Conservation (phyloP, 2,113 vertebrate genomes). For the Grallaria varia region DNA sequence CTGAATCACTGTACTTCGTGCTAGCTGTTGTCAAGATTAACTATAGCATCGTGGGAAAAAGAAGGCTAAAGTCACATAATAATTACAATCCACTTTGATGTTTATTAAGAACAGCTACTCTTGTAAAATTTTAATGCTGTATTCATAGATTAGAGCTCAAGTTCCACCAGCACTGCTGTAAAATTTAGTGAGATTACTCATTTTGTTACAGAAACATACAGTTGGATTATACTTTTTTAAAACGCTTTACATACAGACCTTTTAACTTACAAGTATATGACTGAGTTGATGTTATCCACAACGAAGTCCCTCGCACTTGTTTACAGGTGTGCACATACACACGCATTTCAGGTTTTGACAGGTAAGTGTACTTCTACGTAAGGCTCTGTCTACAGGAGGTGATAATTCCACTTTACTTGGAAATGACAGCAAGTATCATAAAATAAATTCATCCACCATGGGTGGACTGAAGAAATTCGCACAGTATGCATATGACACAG, state of each 20-base stretch:
- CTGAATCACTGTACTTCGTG: not conserved
- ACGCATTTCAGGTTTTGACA: not conserved
- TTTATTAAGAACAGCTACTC: constrained; percentile 41
- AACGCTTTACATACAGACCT: not conserved
- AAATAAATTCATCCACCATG: not conserved
- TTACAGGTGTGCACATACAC: not conserved
- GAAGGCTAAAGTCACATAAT: constrained; percentile 7
- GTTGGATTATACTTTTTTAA: not conserved
- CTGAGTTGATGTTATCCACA: not conserved
- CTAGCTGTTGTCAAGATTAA: constrained; percentile 11
- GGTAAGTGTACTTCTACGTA: not conserved
- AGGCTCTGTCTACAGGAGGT: not conserved
- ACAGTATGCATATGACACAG: not conserved
- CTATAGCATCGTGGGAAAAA: not conserved
- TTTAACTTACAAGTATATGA: not conserved
- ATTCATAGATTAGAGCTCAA: constrained; percentile 31
- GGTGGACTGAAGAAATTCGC: not conserved
- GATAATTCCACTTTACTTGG: not conserved
- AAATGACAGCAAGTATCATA: not conserved
- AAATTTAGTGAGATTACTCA: constrained; percentile 51
- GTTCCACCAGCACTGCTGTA: constrained; percentile 20
- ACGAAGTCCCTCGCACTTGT: not conserved
- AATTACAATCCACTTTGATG: constrained; percentile 48
- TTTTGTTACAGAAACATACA: constrained; percentile 17
- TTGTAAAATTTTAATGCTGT: constrained; percentile 57